Conservation (phyloP, 2,888 invertebrate species). For the Eutolmus rufibarbis region DNA sequence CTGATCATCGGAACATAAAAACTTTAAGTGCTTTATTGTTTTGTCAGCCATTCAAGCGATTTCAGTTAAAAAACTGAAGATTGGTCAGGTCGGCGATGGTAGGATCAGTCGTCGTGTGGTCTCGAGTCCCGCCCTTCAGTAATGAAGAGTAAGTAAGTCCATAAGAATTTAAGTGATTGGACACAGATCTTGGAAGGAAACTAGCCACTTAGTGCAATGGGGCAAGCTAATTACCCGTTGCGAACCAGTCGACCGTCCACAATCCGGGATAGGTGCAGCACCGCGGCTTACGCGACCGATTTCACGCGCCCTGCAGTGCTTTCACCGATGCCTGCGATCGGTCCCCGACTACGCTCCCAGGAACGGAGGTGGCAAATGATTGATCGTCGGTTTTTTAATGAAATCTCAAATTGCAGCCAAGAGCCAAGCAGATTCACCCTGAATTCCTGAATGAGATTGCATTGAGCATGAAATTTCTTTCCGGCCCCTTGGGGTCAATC, state of each 20-base stretch:
- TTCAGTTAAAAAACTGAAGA: background rate
- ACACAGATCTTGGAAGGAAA: background rate
- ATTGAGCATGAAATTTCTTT: slow-evolving; percentile 49
- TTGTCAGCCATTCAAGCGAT: background rate
- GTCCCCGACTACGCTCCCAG: too few relatives aligned
- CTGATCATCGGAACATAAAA: background rate
- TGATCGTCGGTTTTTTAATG: slow-evolving; percentile 29
- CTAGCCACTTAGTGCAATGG: background rate
- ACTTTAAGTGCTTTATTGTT: background rate
- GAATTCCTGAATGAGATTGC: slow-evolving; percentile 46
- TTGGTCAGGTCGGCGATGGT: background rate
- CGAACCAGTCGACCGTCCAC: background rate
- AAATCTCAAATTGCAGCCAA: slow-evolving; percentile 22
- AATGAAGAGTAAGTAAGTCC: background rate
- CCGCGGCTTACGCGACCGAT: background rate
- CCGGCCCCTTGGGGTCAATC: slow-evolving; percentile 48
- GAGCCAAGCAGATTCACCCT: slow-evolving; percentile 6
- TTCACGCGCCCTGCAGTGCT: background rate
- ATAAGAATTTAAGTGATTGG: background rate
- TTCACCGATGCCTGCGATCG: background rate
- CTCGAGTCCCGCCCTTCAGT: background rate
- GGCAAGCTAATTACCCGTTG: background rate
- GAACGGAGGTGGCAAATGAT: background rate
- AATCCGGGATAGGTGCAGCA: background rate
- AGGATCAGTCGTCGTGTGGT: background rate